Evolutionary conservation across 2,888 invertebrate species (phyloP), one percentile per base, ranked within the genome.

Genomic region (Hipparchia sbordonii): DNA sequence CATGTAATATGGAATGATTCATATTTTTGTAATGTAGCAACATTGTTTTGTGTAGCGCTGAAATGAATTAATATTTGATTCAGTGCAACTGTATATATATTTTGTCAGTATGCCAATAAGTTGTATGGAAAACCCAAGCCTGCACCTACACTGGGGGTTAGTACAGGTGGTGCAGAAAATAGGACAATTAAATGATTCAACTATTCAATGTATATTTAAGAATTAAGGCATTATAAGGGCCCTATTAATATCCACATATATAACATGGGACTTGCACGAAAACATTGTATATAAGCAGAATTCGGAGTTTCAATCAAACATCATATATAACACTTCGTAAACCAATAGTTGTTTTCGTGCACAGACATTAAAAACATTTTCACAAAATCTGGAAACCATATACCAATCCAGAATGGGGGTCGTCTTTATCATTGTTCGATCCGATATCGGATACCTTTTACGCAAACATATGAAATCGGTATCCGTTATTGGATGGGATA

Each of bases 161-260:
- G 78, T 80, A 80, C 79, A 79, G 83, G 89, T 88, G 90, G 90
- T 90, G 92, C 92, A 90, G 92, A 92, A 93, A 91, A 85, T 89
- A 89, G 82, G 82, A 80, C 79, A 82, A 88, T 92, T 92, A 82
- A 91, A 93, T 93, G 93, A 93, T 93, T 92, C 93, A 93, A 93
- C 93, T 93, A 92, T 89, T 86, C 82, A 60, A 39, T 46, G 12
- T 23, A 70, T 51, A 57, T 23, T 23, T 51, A 62, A 48, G 8
- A 51, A 23, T 6, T 23, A 51, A 33, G 10, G 33, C 12, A 33
- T 13, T 23, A 63, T 10, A 65, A 8, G 9, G 6, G 4, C 9
- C 39, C 13, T 62, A 46, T 62, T 13, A n/a, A 13, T 7, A 65
- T 65, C 9, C 10, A 33, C 51, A 65, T 33, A 51, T 51, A 63